Conservation (phyloP, 1,140 invertebrate genomes). For the Melipona quadrifasciata region DNA sequence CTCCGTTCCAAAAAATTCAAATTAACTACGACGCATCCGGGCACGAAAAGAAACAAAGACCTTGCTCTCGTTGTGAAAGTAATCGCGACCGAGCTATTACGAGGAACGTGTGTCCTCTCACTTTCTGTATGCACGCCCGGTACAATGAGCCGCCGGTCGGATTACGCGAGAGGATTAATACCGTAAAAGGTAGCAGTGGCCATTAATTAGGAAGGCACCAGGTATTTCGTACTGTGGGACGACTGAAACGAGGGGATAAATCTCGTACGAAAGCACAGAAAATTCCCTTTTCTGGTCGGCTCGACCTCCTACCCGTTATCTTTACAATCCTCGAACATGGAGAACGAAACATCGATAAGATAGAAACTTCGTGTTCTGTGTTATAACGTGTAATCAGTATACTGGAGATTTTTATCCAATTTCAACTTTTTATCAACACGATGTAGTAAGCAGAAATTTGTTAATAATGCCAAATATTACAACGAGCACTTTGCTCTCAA, state of each 20-base stretch:
- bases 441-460: not conserved
- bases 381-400: no score
- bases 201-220: not conserved
- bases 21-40: not conserved
- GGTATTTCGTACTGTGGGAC: no score
- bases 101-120: conserved; percentile 23
- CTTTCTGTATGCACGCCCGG: conserved; percentile 14
- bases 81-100: conserved; percentile 30
- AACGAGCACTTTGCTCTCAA: not conserved
- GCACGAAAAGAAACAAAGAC: conserved; percentile 3
- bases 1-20: no score
- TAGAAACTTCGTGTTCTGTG: not conserved
- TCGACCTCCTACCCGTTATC: no score
- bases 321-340: no score
- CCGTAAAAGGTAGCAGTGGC: not conserved
- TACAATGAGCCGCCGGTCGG: not conserved
- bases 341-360: not conserved
- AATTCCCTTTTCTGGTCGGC: not conserved
- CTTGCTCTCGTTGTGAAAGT: conserved; percentile 33
- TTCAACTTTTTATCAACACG: not conserved
- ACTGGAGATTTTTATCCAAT: not conserved
- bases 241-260: not conserved
- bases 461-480: not conserved
- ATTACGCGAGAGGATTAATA: not conserved
- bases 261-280: not conserved